Conservation (phyloP, 1,140 invertebrate genomes). For the Metopolophium dirhodum region DNA sequence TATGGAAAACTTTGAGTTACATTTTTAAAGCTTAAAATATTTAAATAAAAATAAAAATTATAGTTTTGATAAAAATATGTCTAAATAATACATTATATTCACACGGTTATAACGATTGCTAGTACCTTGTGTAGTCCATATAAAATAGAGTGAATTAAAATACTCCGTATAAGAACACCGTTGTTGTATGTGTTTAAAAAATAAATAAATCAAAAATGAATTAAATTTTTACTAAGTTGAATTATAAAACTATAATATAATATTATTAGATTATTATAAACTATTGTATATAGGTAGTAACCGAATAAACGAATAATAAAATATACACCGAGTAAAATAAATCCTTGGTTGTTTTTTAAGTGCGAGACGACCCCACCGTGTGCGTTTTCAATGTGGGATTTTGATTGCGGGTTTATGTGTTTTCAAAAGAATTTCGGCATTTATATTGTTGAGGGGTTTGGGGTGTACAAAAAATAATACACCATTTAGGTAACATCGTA, state of each 20-base stretch:
- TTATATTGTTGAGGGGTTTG: background rate
- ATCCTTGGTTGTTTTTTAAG: background rate
- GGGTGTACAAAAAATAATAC: background rate
- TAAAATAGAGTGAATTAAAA: background rate
- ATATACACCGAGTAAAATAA: background rate
- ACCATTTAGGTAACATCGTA: background rate
- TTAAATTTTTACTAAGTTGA: background rate
- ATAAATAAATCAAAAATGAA: background rate
- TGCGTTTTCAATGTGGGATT: background rate
- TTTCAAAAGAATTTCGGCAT: constrained; percentile 29
- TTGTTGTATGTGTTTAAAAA: no score
- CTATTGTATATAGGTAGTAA: background rate
- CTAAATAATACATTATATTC: background rate
- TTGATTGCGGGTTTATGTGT: background rate
- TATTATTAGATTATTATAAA: background rate
- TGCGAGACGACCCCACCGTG: background rate
- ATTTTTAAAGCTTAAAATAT: no score
- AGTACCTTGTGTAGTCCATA: background rate
- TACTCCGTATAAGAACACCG: no score
- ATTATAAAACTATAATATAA: background rate
- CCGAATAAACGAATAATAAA: background rate
- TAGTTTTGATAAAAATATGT: background rate
- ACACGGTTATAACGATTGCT: background rate
- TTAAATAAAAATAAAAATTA: background rate
- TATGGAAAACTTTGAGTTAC: no score